phyloP scores from a whole-genome alignment of 2,113 vertebrate genomes.

The Octodon degus region DNA sequence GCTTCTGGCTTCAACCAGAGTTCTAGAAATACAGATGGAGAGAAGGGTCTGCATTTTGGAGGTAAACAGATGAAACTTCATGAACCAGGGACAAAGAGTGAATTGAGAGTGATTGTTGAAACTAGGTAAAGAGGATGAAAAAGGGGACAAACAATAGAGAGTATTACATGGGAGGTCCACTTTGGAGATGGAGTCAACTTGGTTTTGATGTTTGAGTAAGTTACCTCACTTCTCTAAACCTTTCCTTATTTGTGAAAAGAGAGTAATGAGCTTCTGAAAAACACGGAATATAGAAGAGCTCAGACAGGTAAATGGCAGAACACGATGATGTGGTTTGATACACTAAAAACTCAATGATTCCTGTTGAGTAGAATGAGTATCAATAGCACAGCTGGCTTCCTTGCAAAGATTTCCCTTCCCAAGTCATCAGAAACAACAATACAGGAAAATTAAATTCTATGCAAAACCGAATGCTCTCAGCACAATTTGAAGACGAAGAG shows the following conservation, averaged over 20 bases:
- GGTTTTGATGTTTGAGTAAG: background rate
- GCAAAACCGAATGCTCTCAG: slow-evolving; percentile 1
- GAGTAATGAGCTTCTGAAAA: background rate
- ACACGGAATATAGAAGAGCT: background rate
- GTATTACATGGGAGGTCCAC: background rate
- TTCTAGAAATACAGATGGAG: background rate
- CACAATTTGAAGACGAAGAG: background rate
- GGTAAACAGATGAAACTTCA: background rate
- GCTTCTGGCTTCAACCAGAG: slow-evolving; percentile 27
- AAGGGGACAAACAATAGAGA: background rate
- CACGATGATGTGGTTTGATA: background rate
- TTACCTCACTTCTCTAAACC: background rate
- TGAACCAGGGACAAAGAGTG: background rate
- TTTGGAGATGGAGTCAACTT: background rate
- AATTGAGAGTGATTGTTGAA: background rate
- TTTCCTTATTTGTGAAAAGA: background rate
- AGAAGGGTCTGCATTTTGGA: background rate
- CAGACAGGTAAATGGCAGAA: background rate
- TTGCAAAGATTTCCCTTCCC: background rate
- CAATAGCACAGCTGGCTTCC: background rate
- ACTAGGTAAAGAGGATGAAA: background rate
- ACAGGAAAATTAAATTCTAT: slow-evolving; percentile 19
- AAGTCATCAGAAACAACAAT: slow-evolving; percentile 17
- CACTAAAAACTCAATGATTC: background rate
- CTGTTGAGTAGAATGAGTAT: background rate